Evolutionary conservation across 1,140 invertebrate genomes (phyloP), one percentile per base, ranked within the genome.

Genomic region (Caenorhabditis remanei): DNA sequence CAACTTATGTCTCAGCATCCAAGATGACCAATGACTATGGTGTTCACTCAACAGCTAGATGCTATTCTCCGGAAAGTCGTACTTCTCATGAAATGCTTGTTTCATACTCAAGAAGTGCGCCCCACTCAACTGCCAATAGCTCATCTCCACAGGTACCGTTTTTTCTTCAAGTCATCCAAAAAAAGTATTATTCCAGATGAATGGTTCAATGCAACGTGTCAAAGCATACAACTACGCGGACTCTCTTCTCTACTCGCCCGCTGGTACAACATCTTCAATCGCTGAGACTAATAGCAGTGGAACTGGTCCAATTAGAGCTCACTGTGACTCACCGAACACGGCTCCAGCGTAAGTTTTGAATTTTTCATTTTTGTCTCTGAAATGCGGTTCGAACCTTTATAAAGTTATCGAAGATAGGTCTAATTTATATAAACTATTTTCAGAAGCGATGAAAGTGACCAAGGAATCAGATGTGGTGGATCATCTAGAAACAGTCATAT

Each of bases 41-140:
- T 8, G 46, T 71, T 41, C 56, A 71, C 50, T 63, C 75, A 0
- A 84, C 86, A 8, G 86, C 86, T 19, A 53, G 86, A 61, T 87
- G 86, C 21, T 87, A 87, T 40, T 87, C 86, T 55, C 86, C 86
- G 41, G 86, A 83, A 43, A 87, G 86, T 65, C 65, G 86, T 2
- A 87, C 86, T 48, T 83, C 75, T 46, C 86, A 87, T 75, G 86
- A 87, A 58, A 84, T 87, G 75, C 21, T 87, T 6, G 86, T 87
- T 61, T 71, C 86, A 14, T 84, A 63, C 32, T 79, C 50, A 19
- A 43, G 48, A 71, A 65, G 79, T 32, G 71, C 71, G 1, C 56
- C 67, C 19, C 63, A 67, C 24, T 65, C 65, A 48, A 84, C 46
- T 1, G 43, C 55, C 9, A 63, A 79, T 40, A 83, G 56, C 46